These are phyloP conservation scores for Shargacucullia verbasci DNA, from an alignment of 2,888 invertebrate species.

Conservation along the genomic window DNA sequence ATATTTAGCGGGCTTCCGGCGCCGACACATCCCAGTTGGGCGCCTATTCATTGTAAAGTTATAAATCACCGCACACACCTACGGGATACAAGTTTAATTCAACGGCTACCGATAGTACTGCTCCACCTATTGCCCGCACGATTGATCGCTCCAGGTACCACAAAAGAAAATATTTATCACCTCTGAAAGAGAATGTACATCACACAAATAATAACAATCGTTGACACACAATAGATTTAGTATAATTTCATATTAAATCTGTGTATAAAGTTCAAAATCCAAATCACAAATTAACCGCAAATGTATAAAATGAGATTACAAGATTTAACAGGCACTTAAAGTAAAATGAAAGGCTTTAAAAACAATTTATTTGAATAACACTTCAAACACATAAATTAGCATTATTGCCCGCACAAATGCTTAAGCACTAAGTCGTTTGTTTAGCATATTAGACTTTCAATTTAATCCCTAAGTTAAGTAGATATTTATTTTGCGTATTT, in stretches of 20 bases:
- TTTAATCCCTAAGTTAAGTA: constrained; percentile 43
- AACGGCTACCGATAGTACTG: constrained; percentile 38
- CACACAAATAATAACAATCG: too few relatives aligned
- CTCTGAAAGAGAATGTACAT: too few relatives aligned
- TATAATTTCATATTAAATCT: too few relatives aligned
- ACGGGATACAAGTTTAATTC: constrained; percentile 69
- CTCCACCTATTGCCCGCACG: constrained; percentile 20
- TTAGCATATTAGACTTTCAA: constrained; percentile 50
- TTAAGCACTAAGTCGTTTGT: constrained; percentile 47
- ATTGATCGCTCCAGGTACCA: constrained; percentile 36
- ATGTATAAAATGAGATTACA: constrained; percentile 36
- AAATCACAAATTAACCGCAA: constrained; percentile 27
- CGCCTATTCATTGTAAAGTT: constrained; percentile 72
- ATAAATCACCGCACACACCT: constrained; percentile 72
- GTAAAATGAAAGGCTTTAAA: constrained; percentile 35
- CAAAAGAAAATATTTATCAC: constrained; percentile 40
- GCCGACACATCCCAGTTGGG: constrained; percentile 66
- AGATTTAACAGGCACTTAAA: constrained; percentile 31
- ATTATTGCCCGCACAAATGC: constrained; percentile 47
- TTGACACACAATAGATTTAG: too few relatives aligned
- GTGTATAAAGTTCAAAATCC: neutral
- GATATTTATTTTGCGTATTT: constrained; percentile 26
- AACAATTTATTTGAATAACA: constrained; percentile 51
- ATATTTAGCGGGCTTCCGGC: constrained; percentile 65
- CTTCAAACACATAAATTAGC: constrained; percentile 49